Conservation (phyloP, 2,888 invertebrate species). For the Melanostoma mellinum region DNA sequence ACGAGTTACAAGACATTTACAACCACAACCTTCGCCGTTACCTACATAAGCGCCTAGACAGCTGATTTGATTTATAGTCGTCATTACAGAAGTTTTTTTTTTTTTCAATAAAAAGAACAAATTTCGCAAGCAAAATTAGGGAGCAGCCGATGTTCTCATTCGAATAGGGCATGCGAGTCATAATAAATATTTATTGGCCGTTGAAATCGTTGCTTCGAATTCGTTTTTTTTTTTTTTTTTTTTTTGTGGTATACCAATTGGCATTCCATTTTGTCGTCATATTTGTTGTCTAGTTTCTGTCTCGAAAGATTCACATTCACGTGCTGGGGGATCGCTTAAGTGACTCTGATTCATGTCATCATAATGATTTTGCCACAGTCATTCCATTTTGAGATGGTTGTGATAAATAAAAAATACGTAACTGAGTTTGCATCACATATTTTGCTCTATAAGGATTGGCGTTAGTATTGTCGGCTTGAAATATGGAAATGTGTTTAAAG, state of each 20-base stretch:
- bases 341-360: conserved; percentile 63
- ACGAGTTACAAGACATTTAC: conserved; percentile 31
- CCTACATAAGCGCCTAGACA: conserved; percentile 14
- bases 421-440: conserved; percentile 37
- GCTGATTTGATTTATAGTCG: conserved; percentile 55
- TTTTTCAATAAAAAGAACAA: conserved; percentile 18
- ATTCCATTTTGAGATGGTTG: conserved; percentile 47
- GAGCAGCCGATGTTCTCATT: conserved; percentile 50
- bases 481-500: conserved; percentile 43
- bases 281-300: neutral
- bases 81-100: conserved; percentile 51
- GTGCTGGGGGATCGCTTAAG: conserved; percentile 45
- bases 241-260: conserved; percentile 8
- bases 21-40: conserved; percentile 12
- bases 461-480: conserved; percentile 37
- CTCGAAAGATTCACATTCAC: conserved; percentile 37
- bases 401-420: conserved; percentile 55
- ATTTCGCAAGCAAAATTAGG: conserved; percentile 59
- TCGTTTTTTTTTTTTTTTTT: conserved; percentile 3
- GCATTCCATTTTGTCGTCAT: conserved; percentile 1
- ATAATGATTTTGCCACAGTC: conserved; percentile 49
- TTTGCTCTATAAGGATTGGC: conserved; percentile 33
- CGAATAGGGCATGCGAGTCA: conserved; percentile 36
- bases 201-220: conserved; percentile 41
- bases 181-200: conserved; percentile 62